Percentiles rank a stretch among this genome's conserved stretches.
phyloP scores from a whole-genome alignment of 1,140 invertebrate genomes.

The Cepaea nemoralis region DNA sequence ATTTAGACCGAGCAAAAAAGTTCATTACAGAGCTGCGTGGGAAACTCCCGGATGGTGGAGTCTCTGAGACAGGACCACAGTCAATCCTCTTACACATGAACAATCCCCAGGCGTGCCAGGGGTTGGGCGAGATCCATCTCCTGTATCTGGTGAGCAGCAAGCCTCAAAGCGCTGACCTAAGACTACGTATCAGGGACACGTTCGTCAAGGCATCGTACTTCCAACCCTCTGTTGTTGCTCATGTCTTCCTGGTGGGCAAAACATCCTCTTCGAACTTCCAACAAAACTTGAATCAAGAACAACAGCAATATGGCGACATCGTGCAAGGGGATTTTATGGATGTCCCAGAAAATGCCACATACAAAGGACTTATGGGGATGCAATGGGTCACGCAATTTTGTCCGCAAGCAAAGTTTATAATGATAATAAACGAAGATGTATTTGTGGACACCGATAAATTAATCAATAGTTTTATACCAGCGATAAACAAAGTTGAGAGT shows the following conservation, averaged over 20 bases:
- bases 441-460: conserved; percentile 80
- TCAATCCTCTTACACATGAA: not conserved
- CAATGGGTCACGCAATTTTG: conserved; percentile 82
- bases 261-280: conserved; percentile 44
- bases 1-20: not conserved
- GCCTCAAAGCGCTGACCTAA: conserved; percentile 24
- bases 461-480: conserved; percentile 39
- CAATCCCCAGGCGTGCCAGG: not conserved
- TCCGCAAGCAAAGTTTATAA: conserved; percentile 77
- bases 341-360: conserved; percentile 53
- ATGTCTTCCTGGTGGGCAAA: conserved; percentile 80
- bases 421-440: conserved; percentile 92
- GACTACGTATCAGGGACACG: conserved; percentile 24
- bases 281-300: conserved; percentile 45
- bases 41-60: not conserved
- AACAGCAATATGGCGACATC: conserved; percentile 49
- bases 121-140: not conserved
- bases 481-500: not conserved
- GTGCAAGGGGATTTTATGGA: conserved; percentile 61
- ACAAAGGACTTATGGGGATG: conserved; percentile 84
- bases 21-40: conserved; percentile 21
- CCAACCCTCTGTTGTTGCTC: not conserved
- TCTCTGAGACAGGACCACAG: not conserved
- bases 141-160: conserved; percentile 11
- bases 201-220: not conserved